These are phyloP conservation scores for Oncorhynchus tshawytscha DNA, from an alignment of 2,113 vertebrate species.

Conservation along the genomic window DNA sequence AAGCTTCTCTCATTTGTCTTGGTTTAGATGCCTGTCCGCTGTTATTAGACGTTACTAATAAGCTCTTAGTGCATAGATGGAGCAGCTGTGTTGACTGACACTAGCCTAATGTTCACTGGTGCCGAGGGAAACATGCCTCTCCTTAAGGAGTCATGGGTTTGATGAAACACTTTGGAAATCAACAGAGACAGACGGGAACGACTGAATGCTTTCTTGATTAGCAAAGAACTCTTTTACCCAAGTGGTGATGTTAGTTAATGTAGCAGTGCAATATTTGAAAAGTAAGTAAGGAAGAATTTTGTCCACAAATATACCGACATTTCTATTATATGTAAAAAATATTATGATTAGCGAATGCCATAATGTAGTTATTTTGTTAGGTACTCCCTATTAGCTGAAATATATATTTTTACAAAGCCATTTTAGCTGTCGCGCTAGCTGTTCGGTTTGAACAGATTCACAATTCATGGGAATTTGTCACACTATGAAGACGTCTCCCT, in stretches of 20 bases:
- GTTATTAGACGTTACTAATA: constrained; percentile 46
- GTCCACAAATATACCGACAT: too few species aligned
- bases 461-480: too few species aligned
- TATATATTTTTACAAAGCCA: too few species aligned
- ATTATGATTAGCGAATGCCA: too few species aligned
- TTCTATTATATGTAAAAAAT: too few species aligned
- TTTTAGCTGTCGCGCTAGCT: too few species aligned
- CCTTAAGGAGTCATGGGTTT: constrained; percentile 26
- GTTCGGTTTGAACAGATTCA: too few species aligned
- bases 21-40: constrained; percentile 49
- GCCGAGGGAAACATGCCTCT: constrained; percentile 23
- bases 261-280: background rate
- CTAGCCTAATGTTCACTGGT: constrained; percentile 20
- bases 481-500: too few species aligned
- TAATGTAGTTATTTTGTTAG: too few species aligned
- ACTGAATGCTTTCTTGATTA: constrained; percentile 11
- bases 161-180: constrained; percentile 29
- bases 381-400: too few species aligned
- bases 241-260: background rate
- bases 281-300: too few species aligned
- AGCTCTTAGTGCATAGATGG: constrained; percentile 31
- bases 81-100: constrained; percentile 29
- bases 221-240: background rate
- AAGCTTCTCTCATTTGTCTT: constrained; percentile 54
- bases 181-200: constrained; percentile 13